A percentile compares a stretch with the other conserved stretches of the same genome.
phyloP scores from a whole-genome alignment of 2,113 vertebrate genomes.

The Pampusana beccarii region DNA sequence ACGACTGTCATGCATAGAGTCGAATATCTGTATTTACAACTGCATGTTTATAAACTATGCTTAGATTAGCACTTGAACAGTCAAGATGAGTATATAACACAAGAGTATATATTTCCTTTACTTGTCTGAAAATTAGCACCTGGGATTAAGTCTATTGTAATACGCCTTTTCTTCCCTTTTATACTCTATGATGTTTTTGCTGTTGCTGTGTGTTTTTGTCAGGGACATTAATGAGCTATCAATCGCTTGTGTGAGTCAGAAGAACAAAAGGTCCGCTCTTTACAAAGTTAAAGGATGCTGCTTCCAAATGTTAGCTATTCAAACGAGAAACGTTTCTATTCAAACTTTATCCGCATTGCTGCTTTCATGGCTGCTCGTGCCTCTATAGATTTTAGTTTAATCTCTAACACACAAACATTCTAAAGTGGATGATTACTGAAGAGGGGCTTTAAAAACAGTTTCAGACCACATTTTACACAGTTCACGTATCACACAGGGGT shows the following conservation, averaged over 20 bases:
- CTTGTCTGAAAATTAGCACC: not conserved
- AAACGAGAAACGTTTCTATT: conserved; percentile 5
- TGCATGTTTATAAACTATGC: not conserved
- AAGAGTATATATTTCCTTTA: not conserved
- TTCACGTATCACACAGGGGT: conserved; percentile 51
- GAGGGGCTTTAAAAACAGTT: conserved; percentile 18
- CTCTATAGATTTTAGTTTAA: not conserved
- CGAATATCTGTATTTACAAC: not conserved
- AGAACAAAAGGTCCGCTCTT: conserved; percentile 50
- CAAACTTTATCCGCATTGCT: not conserved
- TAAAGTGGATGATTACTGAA: not conserved
- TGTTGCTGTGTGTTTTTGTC: conserved; percentile 4
- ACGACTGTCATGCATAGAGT: not conserved
- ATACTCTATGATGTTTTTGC: not conserved
- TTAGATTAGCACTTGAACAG: not conserved
- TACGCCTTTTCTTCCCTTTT: not conserved
- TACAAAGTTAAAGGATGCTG: conserved; percentile 14
- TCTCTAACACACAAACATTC: not conserved
- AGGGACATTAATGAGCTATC: conserved; percentile 40
- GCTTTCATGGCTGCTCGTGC: not conserved
- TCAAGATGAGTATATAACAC: not conserved
- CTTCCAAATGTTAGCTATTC: not conserved
- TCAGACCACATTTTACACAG: conserved; percentile 53
- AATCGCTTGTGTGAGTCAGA: conserved; percentile 23
- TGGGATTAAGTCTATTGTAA: not conserved